phyloP scores from a whole-genome alignment of 2,888 invertebrate genomes.

The Drosophila limbata region DNA sequence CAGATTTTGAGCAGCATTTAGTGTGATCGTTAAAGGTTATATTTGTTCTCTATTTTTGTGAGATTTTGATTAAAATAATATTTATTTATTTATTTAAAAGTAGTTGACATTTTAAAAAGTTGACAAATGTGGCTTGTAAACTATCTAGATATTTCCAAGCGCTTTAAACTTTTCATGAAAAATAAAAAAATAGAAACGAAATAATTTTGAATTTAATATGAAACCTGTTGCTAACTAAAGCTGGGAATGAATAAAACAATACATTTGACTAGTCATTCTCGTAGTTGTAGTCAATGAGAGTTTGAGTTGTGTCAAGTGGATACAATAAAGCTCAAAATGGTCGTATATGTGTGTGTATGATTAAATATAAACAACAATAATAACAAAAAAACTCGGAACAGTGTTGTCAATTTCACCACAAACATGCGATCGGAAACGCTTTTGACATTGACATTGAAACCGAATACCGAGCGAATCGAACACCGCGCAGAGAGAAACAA shows the following conservation, averaged over 20 bases:
- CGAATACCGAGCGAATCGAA: constrained; percentile 40
- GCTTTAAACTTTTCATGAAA: too few relatives aligned
- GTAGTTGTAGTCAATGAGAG: not conserved
- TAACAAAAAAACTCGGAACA: constrained; percentile 8
- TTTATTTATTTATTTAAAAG: too few relatives aligned
- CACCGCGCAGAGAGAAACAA: constrained; percentile 10
- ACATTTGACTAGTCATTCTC: not conserved
- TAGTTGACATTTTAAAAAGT: too few relatives aligned
- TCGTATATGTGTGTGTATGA: constrained; percentile 12
- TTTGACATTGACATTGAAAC: constrained; percentile 78
- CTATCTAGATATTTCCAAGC: too few relatives aligned
- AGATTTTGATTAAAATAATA: not conserved
- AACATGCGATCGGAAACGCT: constrained; percentile 71
- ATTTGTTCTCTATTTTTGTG: not conserved
- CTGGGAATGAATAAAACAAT: constrained; percentile 1
- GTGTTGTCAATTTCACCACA: constrained; percentile 52
- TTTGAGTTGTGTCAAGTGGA: not conserved
- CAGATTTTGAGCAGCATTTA: not conserved
- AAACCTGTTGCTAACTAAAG: not conserved
- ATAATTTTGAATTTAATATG: not conserved
- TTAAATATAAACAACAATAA: constrained; percentile 39
- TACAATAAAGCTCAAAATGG: constrained; percentile 1
- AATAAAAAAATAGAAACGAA: not conserved
- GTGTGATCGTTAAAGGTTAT: too few relatives aligned
- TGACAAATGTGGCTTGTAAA: too few relatives aligned